Evolutionary conservation across 2,113 vertebrate species (phyloP).

Genomic region (Phylloscopus whistleri): DNA sequence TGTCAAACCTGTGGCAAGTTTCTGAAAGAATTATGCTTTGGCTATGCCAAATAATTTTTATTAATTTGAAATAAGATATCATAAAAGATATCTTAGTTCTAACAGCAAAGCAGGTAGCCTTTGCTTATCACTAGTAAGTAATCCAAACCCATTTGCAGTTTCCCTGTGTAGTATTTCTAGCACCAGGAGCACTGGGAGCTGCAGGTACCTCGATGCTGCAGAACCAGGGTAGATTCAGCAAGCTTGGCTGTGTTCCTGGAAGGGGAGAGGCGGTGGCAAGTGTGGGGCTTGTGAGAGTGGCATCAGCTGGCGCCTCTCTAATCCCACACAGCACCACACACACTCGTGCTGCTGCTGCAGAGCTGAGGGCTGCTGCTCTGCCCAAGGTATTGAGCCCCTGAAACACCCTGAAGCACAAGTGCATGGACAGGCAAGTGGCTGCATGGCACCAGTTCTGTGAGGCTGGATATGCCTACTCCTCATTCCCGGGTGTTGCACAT

Average conservation of each 20-base stretch:
- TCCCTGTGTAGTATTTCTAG: background rate
- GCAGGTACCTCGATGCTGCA: background rate
- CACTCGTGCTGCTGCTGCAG: background rate
- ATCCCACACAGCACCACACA: rapidly evolving
- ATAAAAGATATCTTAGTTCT: background rate
- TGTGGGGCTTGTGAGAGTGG: rapidly evolving
- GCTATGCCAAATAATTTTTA: background rate
- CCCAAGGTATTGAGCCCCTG: background rate
- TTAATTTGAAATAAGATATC: background rate
- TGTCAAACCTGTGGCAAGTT: background rate
- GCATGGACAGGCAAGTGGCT: background rate
- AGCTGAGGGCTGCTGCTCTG: background rate
- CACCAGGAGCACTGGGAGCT: background rate
- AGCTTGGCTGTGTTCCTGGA: background rate
- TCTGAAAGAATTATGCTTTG: background rate
- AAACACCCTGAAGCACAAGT: background rate
- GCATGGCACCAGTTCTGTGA: background rate
- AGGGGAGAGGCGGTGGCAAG: background rate
- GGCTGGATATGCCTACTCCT: background rate
- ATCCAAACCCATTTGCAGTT: background rate
- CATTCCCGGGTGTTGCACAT: background rate
- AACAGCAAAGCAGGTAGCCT: background rate
- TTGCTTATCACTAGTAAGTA: background rate
- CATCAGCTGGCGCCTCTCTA: background rate
- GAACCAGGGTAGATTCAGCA: background rate